phyloP scores from a whole-genome alignment of 1,140 invertebrate genomes.

The Oppia nitens region DNA sequence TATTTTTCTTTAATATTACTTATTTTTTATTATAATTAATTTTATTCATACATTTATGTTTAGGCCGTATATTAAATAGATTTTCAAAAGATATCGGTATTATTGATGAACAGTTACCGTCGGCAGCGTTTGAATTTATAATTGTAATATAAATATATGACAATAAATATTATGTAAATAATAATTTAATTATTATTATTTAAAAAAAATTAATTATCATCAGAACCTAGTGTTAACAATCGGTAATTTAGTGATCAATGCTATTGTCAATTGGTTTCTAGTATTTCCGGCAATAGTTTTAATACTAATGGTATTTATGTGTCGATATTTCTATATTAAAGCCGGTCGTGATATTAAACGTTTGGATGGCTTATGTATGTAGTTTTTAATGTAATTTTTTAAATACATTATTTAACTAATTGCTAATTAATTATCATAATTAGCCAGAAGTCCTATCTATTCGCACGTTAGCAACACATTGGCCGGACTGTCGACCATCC shows the following conservation, averaged over 20 bases:
- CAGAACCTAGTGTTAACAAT: constrained; percentile 42
- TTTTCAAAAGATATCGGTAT: no score
- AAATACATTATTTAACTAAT: background rate
- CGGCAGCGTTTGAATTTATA: no score
- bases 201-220: no score
- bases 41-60: no score
- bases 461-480: no score
- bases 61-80: no score
- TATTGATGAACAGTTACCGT: no score
- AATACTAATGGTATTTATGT: constrained; percentile 47
- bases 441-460: constrained; percentile 36
- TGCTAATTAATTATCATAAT: background rate
- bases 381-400: background rate
- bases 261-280: constrained; percentile 53
- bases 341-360: constrained; percentile 70
- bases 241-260: constrained; percentile 42
- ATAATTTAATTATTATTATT: no score
- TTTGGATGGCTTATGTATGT: constrained; percentile 51
- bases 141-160: no score
- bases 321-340: constrained; percentile 56
- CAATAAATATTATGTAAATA: no score
- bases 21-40: no score
- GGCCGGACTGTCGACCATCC: constrained; percentile 33
- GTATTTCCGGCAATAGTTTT: constrained; percentile 48
- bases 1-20: no score